Evolutionary conservation across 2,113 vertebrate genomes (phyloP), one percentile per base, ranked within the genome.

Genomic region (Dasyurus viverrinus): DNA sequence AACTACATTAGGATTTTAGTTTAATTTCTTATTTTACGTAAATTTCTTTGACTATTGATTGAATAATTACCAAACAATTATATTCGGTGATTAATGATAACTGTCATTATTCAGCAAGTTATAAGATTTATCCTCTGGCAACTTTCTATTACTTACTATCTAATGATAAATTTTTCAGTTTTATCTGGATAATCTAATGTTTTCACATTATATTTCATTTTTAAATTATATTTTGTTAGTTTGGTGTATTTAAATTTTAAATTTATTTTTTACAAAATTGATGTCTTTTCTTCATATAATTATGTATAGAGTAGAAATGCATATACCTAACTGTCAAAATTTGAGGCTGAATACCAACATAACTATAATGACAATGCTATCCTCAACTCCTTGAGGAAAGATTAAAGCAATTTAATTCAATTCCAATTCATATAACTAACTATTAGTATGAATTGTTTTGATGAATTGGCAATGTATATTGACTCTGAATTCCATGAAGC

Each of bases 341-440:
- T 92, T 93, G 92, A 94, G 89, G 84, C 55, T 96, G 52, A 93
- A 98, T 96, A 95, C 92, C 93, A 97, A 97, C 93, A 95, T 84
- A 94, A 97, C 98, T 96, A 54, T 57, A 94, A 27, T 96, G 96
- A 96, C 97, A 97, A 95, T 97, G 98, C 97, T 97, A 97, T 97
- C 52, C 89, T 90, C 98, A 96, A 54, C 90, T 96, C 68, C 97
- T 91, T 95, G 94, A 53, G 96, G 97, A 95, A n/a, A 97, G 84
- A 93, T 95, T 96, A 91, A 54, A 0, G 91, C 96, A 96, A 97
- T 97, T 97, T 98, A 93, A 94, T 97, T 97, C 98, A 92, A 97
- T 91, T 97, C 96, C 97, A 96, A 89, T 36, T n/a, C 94, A 93
- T 95, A 97, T 96, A 93, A 92, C 94, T 96, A 94, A 93, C 90